phyloP scores from a whole-genome alignment of 1,140 invertebrate species.

The Tetragonula clypearis region DNA sequence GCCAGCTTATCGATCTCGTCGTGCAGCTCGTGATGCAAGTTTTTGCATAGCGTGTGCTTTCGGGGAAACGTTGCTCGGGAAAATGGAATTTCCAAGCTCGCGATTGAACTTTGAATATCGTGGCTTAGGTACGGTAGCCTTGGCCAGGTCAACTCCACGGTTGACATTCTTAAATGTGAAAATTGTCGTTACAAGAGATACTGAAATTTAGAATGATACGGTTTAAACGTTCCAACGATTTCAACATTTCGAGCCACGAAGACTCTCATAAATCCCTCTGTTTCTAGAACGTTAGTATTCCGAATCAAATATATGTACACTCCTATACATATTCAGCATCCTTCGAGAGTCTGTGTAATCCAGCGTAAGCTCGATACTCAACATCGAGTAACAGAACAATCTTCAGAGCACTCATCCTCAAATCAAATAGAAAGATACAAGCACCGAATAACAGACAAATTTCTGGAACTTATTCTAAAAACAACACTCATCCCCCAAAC shows the following conservation, averaged over 20 bases:
- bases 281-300: too few relatives aligned
- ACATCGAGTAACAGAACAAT: background rate
- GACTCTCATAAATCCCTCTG: too few relatives aligned
- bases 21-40: conserved; percentile 7
- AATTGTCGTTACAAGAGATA: background rate
- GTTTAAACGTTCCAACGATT: background rate
- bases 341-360: too few relatives aligned
- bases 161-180: background rate
- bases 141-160: background rate
- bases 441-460: background rate
- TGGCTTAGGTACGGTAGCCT: background rate
- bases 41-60: conserved; percentile 1
- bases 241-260: background rate
- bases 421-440: background rate
- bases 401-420: background rate
- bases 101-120: background rate
- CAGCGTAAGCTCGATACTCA: too few relatives aligned
- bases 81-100: background rate
- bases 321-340: too few relatives aligned
- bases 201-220: background rate
- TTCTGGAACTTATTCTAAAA: background rate
- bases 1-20: conserved; percentile 8
- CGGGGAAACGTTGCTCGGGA: background rate
- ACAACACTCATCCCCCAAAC: background rate
- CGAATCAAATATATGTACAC: too few relatives aligned